Conservation (phyloP, 2,888 invertebrate genomes). For the Gandaritis pyraliata region DNA sequence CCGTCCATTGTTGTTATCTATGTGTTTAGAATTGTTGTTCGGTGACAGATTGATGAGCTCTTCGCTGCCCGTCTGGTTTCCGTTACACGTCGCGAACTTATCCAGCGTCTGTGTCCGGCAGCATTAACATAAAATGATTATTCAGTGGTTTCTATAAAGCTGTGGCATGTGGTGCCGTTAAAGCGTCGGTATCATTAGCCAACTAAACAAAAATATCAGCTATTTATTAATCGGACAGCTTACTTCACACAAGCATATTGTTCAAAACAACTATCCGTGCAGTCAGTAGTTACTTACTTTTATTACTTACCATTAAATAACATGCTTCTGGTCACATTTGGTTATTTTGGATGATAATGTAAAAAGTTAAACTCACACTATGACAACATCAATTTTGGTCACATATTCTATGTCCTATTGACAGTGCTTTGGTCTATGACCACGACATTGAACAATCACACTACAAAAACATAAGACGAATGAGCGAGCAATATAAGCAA, state of each 20-base stretch:
- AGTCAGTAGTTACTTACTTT: not conserved
- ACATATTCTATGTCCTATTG: not conserved
- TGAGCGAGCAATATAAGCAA: slow-evolving; percentile 32
- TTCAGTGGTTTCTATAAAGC: slow-evolving; percentile 6
- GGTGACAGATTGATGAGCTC: slow-evolving; percentile 61
- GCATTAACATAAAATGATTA: slow-evolving; percentile 48
- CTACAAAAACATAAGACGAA: slow-evolving; percentile 11
- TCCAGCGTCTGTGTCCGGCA: slow-evolving; percentile 54
- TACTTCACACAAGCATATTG: slow-evolving; percentile 17
- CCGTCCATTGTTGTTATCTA: slow-evolving; percentile 71
- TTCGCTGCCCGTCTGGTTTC: slow-evolving; percentile 56
- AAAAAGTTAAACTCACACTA: slow-evolving; percentile 10
- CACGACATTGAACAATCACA: not conserved
- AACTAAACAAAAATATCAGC: slow-evolving; percentile 22
- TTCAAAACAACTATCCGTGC: slow-evolving; percentile 15
- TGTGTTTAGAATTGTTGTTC: slow-evolving; percentile 54
- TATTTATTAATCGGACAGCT: slow-evolving; percentile 24
- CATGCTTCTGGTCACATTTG: slow-evolving; percentile 8
- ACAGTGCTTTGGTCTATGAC: not conserved
- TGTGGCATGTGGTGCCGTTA: slow-evolving; percentile 1
- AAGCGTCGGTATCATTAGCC: not conserved
- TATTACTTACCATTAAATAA: slow-evolving; percentile 24
- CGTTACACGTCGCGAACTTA: slow-evolving; percentile 52
- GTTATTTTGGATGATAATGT: slow-evolving; percentile 5
- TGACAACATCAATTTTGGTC: slow-evolving; percentile 10